phyloP scores from a whole-genome alignment of 2,888 invertebrate genomes.

The Erpobdella octoculata region DNA sequence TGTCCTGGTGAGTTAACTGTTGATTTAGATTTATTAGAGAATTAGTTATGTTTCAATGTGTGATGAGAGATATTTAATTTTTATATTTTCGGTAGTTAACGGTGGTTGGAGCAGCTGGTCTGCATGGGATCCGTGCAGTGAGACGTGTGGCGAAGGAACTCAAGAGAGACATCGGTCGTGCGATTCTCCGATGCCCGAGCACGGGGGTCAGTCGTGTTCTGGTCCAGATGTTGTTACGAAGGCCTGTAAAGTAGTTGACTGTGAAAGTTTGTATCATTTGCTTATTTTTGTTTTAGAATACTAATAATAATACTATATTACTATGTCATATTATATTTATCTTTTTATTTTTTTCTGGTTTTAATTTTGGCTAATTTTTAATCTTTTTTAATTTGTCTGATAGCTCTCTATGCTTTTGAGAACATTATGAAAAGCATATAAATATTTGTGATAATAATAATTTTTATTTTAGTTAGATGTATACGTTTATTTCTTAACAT shows the following conservation, averaged over 20 bases:
- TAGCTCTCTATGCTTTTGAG: too few relatives aligned
- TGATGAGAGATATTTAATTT: background rate
- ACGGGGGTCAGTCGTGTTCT: constrained; percentile 52
- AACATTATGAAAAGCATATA: too few relatives aligned
- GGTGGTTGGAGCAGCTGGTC: constrained; percentile 53
- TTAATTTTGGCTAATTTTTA: too few relatives aligned
- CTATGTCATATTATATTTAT: too few relatives aligned
- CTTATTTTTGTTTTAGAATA: background rate
- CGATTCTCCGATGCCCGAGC: constrained; percentile 50
- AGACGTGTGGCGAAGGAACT: constrained; percentile 52
- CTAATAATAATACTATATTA: too few relatives aligned
- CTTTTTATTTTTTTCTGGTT: too few relatives aligned
- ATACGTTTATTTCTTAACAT: background rate
- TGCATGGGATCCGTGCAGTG: constrained; percentile 53
- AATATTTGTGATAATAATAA: background rate
- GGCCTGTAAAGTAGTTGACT: constrained; percentile 51
- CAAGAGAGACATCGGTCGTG: constrained; percentile 52
- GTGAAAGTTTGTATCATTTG: constrained; percentile 44
- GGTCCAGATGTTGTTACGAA: constrained; percentile 51
- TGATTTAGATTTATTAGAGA: too few relatives aligned
- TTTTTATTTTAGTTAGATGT: background rate
- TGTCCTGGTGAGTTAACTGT: constrained; percentile 44
- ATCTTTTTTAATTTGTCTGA: too few relatives aligned
- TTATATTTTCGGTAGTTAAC: constrained; percentile 32
- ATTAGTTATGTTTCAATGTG: too few relatives aligned